Evolutionary conservation across 2,797 vertebrate genomes (phyloP).

Genomic region (Parauchenoglanis punctatus): DNA sequence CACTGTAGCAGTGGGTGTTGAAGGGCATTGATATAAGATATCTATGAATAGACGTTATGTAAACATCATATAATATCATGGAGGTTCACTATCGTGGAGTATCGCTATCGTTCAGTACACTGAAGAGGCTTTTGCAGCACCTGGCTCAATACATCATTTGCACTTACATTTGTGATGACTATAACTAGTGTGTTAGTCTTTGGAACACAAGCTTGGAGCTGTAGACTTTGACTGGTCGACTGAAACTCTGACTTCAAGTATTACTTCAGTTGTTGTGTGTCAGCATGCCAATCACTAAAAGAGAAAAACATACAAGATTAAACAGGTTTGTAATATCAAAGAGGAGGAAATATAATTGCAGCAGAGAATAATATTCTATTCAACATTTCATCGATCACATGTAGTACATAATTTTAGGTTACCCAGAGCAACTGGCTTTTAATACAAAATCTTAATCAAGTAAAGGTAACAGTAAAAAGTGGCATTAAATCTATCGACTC

Average conservation of each 20-base stretch:
- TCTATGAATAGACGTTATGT: conserved; percentile 17
- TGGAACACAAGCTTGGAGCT: not conserved
- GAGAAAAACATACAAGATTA: not conserved
- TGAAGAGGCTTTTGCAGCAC: not conserved
- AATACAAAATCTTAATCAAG: not conserved
- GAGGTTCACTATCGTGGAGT: not conserved
- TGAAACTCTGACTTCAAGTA: not conserved
- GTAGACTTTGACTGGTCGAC: not conserved
- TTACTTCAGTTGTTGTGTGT: not conserved
- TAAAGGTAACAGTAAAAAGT: not conserved
- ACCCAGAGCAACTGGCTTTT: not conserved
- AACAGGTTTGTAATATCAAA: not conserved
- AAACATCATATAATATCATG: not conserved
- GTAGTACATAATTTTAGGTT: not conserved
- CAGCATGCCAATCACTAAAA: not conserved
- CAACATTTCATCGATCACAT: not conserved
- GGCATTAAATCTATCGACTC: not conserved
- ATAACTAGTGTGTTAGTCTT: not conserved
- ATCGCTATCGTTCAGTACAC: not conserved
- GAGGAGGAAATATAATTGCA: not conserved
- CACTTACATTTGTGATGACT: not conserved
- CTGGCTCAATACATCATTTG: not conserved
- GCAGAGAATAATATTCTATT: not conserved
- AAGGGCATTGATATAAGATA: not conserved
- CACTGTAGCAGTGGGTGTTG: not conserved